These are phyloP conservation scores for Ceraclea dissimilis DNA, from an alignment of 2,888 invertebrate genomes.

Conservation along the genomic window DNA sequence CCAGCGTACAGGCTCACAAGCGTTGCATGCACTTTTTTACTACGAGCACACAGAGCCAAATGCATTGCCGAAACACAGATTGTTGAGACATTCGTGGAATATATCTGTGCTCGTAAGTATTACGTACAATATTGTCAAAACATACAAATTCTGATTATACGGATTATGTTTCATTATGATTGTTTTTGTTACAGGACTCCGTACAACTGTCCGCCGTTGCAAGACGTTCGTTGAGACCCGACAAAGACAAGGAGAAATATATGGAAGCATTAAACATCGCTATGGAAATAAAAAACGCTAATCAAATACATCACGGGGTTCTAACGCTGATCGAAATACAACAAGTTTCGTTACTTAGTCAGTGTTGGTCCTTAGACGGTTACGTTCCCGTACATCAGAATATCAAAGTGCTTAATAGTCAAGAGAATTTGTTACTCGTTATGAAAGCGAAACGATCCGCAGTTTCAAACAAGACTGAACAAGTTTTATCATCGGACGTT, in stretches of 20 bases:
- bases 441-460: conserved; percentile 36
- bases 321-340: conserved; percentile 48
- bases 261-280: conserved; percentile 58
- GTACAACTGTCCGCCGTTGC: conserved; percentile 50
- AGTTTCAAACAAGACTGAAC: conserved; percentile 30
- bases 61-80: conserved; percentile 37
- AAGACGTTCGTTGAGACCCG: conserved; percentile 42
- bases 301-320: conserved; percentile 55
- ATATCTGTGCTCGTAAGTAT: conserved; percentile 42
- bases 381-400: conserved; percentile 34
- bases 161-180: not conserved
- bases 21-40: conserved; percentile 64
- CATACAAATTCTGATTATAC: not conserved
- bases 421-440: conserved; percentile 41
- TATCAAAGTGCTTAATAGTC: conserved; percentile 32
- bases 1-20: conserved; percentile 52
- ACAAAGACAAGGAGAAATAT: conserved; percentile 31
- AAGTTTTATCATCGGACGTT: conserved; percentile 35
- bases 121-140: not conserved
- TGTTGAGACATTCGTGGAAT: conserved; percentile 59
- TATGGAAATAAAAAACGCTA: conserved; percentile 62
- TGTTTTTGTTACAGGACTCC: conserved; percentile 39
- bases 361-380: conserved; percentile 51
- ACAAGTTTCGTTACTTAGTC: conserved; percentile 53
- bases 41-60: conserved; percentile 47